These are phyloP conservation scores for Xyrichtys novacula DNA, from an alignment of 2,797 vertebrate species.

Conservation along the genomic window DNA sequence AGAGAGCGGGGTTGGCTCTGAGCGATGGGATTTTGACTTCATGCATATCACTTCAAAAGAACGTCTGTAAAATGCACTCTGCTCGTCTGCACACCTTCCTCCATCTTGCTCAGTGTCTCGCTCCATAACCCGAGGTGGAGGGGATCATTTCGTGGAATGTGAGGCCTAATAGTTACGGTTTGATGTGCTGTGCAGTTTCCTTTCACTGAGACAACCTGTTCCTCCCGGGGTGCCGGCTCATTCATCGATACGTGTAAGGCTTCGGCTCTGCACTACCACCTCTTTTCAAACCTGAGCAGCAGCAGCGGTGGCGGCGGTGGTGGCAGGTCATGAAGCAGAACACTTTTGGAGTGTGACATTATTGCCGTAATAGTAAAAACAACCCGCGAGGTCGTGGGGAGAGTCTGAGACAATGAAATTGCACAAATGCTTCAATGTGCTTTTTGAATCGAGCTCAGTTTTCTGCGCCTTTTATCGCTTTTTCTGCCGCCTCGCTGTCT, in stretches of 20 bases:
- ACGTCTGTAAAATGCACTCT: constrained; percentile 31
- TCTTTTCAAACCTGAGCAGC: constrained; percentile 29
- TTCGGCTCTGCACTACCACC: constrained; percentile 10
- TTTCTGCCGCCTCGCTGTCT: constrained; percentile 10
- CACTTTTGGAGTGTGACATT: constrained; percentile 34
- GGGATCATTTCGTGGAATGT: constrained; percentile 51
- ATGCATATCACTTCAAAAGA: constrained; percentile 62
- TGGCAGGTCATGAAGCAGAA: constrained; percentile 1
- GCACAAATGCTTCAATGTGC: constrained; percentile 9
- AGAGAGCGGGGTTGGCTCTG: constrained; percentile 43
- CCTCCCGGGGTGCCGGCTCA: constrained; percentile 35
- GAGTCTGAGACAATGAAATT: constrained; percentile 17
- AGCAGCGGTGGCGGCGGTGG: constrained; percentile 11
- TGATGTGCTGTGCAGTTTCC: constrained; percentile 55
- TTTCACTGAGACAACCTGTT: constrained; percentile 38
- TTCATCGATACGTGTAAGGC: constrained; percentile 23
- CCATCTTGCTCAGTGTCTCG: constrained; percentile 36
- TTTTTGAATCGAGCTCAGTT: constrained; percentile 20
- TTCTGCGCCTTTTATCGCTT: constrained; percentile 18
- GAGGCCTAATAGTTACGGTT: constrained; percentile 53
- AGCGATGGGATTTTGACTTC: constrained; percentile 53
- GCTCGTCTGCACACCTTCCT: constrained; percentile 32
- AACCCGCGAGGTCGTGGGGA: constrained; percentile 3
- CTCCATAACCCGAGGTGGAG: constrained; percentile 56
- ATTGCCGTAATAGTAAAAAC: constrained; percentile 20